phyloP scores from a whole-genome alignment of 1,140 invertebrate species.

The Dinoponera quadriceps region DNA sequence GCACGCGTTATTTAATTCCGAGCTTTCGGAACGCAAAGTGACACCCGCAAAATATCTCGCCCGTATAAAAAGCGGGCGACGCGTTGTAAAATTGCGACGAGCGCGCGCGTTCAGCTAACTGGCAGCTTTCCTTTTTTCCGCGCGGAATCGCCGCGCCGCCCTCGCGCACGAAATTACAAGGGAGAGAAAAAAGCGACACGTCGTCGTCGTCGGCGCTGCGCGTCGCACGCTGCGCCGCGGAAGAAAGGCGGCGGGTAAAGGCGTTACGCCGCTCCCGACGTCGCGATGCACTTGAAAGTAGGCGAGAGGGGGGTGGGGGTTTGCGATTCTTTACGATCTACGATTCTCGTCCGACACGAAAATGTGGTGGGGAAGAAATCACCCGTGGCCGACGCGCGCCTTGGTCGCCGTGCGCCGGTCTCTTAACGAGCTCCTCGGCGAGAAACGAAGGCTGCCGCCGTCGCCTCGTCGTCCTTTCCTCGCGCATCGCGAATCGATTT shows the following conservation, averaged over 20 bases:
- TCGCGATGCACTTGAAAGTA: conserved; percentile 8
- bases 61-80: neutral
- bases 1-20: neutral
- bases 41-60: conserved; percentile 15
- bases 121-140: neutral
- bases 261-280: neutral
- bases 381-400: conserved; percentile 20
- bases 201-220: neutral
- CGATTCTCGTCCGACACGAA: conserved; percentile 46
- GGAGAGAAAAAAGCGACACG: neutral
- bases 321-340: conserved; percentile 40
- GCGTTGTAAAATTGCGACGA: conserved; percentile 4
- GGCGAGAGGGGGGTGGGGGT: neutral
- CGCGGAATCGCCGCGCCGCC: neutral
- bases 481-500: conserved; percentile 26
- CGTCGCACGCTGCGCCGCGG: conserved; percentile 20
- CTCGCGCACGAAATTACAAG: neutral
- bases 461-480: neutral
- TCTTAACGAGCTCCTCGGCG: neutral
- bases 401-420: neutral
- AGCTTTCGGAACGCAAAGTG: neutral
- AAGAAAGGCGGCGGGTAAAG: conserved; percentile 14
- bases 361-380: conserved; percentile 46
- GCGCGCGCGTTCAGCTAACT: neutral
- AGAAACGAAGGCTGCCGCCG: neutral